Evolutionary conservation across 2,797 vertebrate species (phyloP).

Genomic region (Thalassophryne amazonica): DNA sequence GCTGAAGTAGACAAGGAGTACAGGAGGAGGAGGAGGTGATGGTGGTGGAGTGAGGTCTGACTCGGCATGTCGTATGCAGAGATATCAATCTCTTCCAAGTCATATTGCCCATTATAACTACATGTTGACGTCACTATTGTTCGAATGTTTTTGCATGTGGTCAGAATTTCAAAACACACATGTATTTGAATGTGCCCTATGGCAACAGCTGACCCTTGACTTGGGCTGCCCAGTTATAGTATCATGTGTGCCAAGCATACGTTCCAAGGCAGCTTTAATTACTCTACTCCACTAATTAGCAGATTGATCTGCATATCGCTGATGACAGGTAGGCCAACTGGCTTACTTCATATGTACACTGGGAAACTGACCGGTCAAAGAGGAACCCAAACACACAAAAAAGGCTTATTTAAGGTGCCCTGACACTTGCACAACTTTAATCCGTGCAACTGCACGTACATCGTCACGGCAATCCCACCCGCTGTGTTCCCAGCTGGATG

Average conservation of each 20-base stretch:
- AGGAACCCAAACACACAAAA: conserved; percentile 36
- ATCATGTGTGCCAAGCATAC: conserved; percentile 63
- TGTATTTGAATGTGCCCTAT: conserved; percentile 39
- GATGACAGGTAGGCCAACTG: conserved; percentile 61
- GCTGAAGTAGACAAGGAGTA: conserved; percentile 42
- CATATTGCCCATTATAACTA: background rate
- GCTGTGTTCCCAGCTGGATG: too few species aligned
- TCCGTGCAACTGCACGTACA: too few species aligned
- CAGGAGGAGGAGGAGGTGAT: conserved; percentile 6
- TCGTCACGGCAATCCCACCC: too few species aligned
- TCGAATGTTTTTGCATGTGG: background rate
- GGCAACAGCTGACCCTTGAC: conserved; percentile 65
- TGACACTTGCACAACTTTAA: too few species aligned
- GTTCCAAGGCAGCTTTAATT: conserved; percentile 66
- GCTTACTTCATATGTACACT: conserved; percentile 35
- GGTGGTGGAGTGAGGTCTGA: conserved; percentile 16
- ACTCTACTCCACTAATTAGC: conserved; percentile 71
- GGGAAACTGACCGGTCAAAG: conserved; percentile 37
- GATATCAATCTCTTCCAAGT: background rate
- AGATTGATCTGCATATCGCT: conserved; percentile 74
- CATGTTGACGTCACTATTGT: background rate
- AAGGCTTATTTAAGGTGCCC: too few species aligned
- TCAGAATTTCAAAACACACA: background rate
- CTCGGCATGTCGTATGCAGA: too few species aligned
- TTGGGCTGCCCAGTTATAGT: conserved; percentile 42